Evolutionary conservation across 2,888 invertebrate species (phyloP), one percentile per base, ranked within the genome.

Genomic region (Epinotia nisella): DNA sequence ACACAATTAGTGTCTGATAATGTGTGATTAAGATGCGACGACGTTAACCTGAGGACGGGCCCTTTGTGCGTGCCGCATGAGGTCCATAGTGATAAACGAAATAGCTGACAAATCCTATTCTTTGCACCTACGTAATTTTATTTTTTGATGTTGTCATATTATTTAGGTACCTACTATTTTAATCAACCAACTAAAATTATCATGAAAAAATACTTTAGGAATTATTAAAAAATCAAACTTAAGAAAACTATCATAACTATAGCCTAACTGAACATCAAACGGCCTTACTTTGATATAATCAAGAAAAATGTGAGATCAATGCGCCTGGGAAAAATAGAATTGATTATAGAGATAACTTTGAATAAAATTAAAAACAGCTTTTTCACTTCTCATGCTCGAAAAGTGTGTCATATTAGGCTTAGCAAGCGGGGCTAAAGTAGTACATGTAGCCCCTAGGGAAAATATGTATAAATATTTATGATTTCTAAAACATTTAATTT

Each of bases 1-100:
- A 82, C 78, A 81, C 79, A 83, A 84, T 86, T 81, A 83, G 77
- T 75, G 76, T 74, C 76, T 75, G 75, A 74, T 75, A 73, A 74
- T 71, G 35, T 41, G 71, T 71, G 53, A 71, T 71, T 71, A 64
- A 35, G 64, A 56, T 24, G 29, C 49, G 19, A 24, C 55, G 11
- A 29, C 41, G 13, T 19, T 56, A 41, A 56, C 41, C 35, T 53
- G 21, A 7, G 39, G 2, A 49, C 49, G 19, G 10, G 68, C 13
- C 59, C 60, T 17, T 45, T 61, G 24, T 53, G 24, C 39, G 10
- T 15, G 13, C 7, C 17, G 17, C 17, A 59, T 17, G 24, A 53
- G 19, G 29, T 15, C 35, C 45, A 61, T 35, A 35, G 35, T 35
- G 35, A 35, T 35, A 9, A 35, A 35, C 35, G 35, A 7, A 35